These are phyloP conservation scores for Lepas anatifera DNA, from an alignment of 2,888 invertebrate species.

Conservation along the genomic window DNA sequence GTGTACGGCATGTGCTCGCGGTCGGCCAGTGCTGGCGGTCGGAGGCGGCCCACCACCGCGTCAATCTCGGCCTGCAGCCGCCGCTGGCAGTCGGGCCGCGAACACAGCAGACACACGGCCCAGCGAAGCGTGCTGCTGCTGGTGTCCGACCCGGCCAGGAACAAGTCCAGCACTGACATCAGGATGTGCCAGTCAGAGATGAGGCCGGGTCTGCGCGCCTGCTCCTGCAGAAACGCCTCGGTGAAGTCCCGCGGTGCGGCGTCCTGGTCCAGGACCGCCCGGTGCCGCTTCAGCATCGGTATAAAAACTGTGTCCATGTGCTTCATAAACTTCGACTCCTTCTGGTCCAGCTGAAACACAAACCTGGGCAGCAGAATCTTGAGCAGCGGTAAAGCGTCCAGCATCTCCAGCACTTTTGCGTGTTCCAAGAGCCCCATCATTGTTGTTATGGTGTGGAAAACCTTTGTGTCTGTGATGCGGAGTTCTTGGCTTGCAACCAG, in stretches of 20 bases:
- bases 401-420: background rate
- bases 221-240: background rate
- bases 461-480: background rate
- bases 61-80: background rate
- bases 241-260: background rate
- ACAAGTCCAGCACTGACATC: background rate
- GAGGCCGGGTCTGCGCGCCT: background rate
- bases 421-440: background rate
- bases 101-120: background rate
- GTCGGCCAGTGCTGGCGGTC: too few species aligned
- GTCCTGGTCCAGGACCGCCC: background rate
- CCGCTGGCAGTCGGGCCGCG: background rate
- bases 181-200: background rate
- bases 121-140: background rate
- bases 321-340: background rate
- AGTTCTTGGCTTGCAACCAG: conserved; percentile 5
- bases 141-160: background rate
- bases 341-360: too few species aligned
- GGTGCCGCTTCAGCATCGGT: background rate
- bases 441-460: background rate
- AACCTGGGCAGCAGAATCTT: background rate
- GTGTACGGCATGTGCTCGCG: too few species aligned
- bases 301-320: background rate
- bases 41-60: background rate
- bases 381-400: background rate